Base-by-base conservation (phyloP, 2,797 vertebrate genomes). In the Chelmon rostratus region DNA sequence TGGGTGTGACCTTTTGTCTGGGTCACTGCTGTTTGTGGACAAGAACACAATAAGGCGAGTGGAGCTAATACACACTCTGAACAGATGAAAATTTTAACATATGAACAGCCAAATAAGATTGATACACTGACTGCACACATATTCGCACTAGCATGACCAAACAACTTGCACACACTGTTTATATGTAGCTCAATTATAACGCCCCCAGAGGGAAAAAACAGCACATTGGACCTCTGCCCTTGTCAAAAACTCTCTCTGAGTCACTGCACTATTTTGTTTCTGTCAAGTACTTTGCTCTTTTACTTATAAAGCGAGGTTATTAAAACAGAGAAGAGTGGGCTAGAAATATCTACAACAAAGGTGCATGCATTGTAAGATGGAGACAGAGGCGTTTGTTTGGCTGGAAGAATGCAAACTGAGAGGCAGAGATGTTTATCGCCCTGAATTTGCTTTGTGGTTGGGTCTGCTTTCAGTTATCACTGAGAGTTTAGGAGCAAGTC, bases 1-100 rank as follows among this genome's bases (percentile, higher is more conserved):
- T 79, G 68, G 63, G 83, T 70, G 85, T 86, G 89, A 93, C 88
- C 89, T 87, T 88, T 74, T 35, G 83, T 89, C 82, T 87, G 83
- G 82, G 88, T 89, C 86, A 85, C 68, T 5, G 83, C 62, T 76
- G 73, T 87, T 84, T 86, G 79, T 79, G 75, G 76, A 91, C 75
- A 85, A 68, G 38, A 83, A 83, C 73, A 83, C 71, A 61, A 54
- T 68, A 68, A 86, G 88, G 72, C 37, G 6, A 84, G 25, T 57
- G 82, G 68, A 84, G 76, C 66, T 42, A 73, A 83, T 73, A 33
- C 63, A 53, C 35, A 66, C 65, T 68, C 37, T 6, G 63, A 73
- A 58, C 13, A 46, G 46, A 77, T 61, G 44, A 68, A 66, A n/a
- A 58, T 66, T 59, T 46, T 46, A 71, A 75, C 28, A 56, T 52